Evolutionary conservation across 2,888 invertebrate genomes (phyloP).

Genomic region (Pegoplata infirma): DNA sequence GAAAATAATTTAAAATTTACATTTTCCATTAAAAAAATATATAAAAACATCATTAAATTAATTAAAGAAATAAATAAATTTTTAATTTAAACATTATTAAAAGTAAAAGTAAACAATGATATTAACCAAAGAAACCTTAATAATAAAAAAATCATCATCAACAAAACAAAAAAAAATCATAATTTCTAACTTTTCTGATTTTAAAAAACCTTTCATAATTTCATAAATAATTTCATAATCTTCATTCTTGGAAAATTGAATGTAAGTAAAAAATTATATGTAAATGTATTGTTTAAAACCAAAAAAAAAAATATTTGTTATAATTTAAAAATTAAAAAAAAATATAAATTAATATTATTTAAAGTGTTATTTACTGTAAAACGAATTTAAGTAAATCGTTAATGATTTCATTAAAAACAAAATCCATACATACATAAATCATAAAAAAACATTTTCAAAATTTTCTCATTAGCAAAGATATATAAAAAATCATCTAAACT

Average conservation of each 20-base stretch:
- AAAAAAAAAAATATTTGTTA: conserved; percentile 8
- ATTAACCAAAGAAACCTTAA: conserved; percentile 36
- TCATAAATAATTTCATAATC: background rate
- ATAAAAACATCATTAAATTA: too few relatives aligned
- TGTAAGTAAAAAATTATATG: background rate
- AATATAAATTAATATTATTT: conserved; percentile 63
- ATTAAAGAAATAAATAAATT: background rate
- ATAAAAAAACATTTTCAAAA: conserved; percentile 11
- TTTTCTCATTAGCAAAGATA: too few relatives aligned
- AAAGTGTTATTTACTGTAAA: conserved; percentile 74
- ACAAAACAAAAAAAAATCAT: background rate
- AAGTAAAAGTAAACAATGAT: conserved; percentile 23
- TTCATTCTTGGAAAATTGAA: background rate
- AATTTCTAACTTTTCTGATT: background rate
- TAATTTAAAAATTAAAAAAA: conserved; percentile 49
- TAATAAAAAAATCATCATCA: too few relatives aligned
- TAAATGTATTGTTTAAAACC: background rate
- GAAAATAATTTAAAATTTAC: too few relatives aligned
- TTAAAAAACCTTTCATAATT: background rate
- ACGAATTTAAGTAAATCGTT: conserved; percentile 64
- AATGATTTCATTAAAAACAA: conserved; percentile 7
- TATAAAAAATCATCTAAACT: conserved; percentile 37
- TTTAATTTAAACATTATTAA: conserved; percentile 3
- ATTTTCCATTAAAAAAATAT: too few relatives aligned
- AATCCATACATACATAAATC: background rate